Conservation (phyloP, 2,888 invertebrate genomes). For the Athalia cordata region DNA sequence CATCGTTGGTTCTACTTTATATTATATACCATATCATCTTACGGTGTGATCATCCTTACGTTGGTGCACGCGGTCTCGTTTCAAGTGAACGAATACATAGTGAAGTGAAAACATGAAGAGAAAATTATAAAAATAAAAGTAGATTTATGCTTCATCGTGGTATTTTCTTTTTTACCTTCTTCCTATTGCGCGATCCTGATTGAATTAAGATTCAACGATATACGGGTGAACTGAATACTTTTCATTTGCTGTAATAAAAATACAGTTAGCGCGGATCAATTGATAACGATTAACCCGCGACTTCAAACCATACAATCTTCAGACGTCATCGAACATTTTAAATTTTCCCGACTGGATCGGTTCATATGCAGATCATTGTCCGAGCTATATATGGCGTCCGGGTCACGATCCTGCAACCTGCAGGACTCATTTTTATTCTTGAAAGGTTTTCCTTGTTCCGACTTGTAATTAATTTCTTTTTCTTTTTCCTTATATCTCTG, state of each 20-base stretch:
- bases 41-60: too few species aligned
- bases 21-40: too few species aligned
- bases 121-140: too few species aligned
- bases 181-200: background rate
- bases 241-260: conserved; percentile 7
- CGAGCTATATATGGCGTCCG: too few species aligned
- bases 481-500: conserved; percentile 6
- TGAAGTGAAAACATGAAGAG: too few species aligned
- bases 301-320: background rate
- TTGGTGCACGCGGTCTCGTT: too few species aligned
- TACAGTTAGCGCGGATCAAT: conserved; percentile 1
- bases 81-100: too few species aligned
- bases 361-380: background rate
- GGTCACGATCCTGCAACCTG: too few species aligned
- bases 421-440: too few species aligned
- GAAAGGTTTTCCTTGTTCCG: too few species aligned
- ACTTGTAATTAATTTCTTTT: too few species aligned
- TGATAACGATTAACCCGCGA: conserved; percentile 16
- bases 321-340: conserved; percentile 5
- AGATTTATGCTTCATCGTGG: background rate
- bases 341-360: background rate
- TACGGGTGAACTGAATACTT: background rate
- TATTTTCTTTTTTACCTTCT: background rate
- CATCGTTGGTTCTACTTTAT: too few species aligned
- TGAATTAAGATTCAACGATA: conserved; percentile 8